Percentiles rank a stretch among this genome's conserved stretches.
Evolutionary conservation across 2,113 vertebrate species (phyloP).

Genomic region (Emydura subglobosa): DNA sequence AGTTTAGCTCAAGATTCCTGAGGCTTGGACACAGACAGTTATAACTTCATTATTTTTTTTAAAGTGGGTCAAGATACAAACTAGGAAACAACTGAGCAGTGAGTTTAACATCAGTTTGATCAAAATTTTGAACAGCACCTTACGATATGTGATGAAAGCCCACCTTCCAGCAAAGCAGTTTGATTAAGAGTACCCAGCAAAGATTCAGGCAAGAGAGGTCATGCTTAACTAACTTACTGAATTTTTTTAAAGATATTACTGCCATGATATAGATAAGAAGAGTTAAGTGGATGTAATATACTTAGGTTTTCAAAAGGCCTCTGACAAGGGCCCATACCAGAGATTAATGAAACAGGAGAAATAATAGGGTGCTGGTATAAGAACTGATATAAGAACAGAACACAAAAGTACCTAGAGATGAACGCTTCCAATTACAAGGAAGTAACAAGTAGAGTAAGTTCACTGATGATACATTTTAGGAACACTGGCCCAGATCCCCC

Average conservation of each 20-base stretch:
- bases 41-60: background rate
- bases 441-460: background rate
- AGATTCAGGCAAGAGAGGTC: background rate
- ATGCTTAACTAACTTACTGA: background rate
- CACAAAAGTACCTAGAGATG: background rate
- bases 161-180: background rate
- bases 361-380: background rate
- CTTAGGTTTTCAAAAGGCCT: background rate
- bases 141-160: background rate
- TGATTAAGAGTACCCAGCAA: background rate
- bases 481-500: background rate
- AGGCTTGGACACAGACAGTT: background rate
- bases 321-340: background rate
- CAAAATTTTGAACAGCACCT: background rate
- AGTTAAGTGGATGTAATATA: background rate
- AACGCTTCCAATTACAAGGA: background rate
- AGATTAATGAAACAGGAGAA: conserved; percentile 19
- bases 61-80: background rate
- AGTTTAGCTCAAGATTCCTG: background rate
- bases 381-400: background rate
- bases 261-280: background rate
- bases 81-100: background rate
- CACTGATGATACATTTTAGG: background rate
- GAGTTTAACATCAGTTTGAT: background rate
- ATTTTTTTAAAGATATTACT: background rate